Base-by-base conservation (phyloP, 1,140 invertebrate species). In the Aphidius gifuensis region DNA sequence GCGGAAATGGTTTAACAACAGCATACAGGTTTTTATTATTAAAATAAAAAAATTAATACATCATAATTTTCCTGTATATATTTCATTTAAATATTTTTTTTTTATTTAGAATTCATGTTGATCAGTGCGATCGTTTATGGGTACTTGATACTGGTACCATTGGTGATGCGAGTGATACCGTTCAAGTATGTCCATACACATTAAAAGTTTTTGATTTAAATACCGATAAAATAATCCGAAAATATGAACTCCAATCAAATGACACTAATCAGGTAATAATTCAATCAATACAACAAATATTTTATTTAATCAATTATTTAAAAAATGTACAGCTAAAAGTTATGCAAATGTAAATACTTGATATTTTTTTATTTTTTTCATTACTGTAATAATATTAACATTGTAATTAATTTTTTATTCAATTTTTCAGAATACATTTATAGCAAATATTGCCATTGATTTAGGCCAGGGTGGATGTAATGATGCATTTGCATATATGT, bases 141-240 rank as follows among this genome's bases (percentile, higher is more conserved):
- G 90, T 92, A 0, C 75, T 92, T 40, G 90, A 92, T 70, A 89
- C 89, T 5, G 91, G 91, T 61, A 92, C 90, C 21, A 88, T 90
- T 68, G 90, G 90, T 64, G 91, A 89, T 59, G 88, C 87, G 23
- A 87, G 88, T 62, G 88, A 86, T 2, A 89, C 88, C 1, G 84
- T 84, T 46, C 87, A 91, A 72, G 84, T 87, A 2, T 92, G 90
- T 67, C 90, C 90, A 0, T 85, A 85, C 61, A 83, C 88, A 2
- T 72, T 92, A 1, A 91, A 91, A 62, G 83, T 92, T 2, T 92
- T 89, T 64, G 90, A 92, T 74, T 75, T 92, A 60, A 83, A 83
- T 48, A 91, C 89, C 0, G 87, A 92, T 67, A 83, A 84, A 23
- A 73, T 88, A 5, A 80, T 92, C 16, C 82, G 89, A 55, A 83